A percentile compares a stretch with the other conserved stretches of the same genome.
Evolutionary conservation across 2,113 vertebrate species (phyloP).

Genomic region (Oreochromis tanganicae): DNA sequence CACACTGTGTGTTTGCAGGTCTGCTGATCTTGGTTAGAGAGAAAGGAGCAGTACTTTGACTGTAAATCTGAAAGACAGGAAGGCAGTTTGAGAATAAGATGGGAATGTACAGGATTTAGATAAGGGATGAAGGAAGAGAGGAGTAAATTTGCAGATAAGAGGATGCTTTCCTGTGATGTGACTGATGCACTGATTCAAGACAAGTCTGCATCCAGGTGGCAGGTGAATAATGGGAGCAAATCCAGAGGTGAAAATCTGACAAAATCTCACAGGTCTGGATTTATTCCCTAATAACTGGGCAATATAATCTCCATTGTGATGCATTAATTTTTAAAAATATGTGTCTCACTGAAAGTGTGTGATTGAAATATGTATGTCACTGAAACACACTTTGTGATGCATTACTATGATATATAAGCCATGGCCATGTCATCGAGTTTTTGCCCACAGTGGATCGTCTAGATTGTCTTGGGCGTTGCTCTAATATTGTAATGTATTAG

Average conservation of each 20-base stretch:
- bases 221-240: not conserved
- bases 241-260: not conserved
- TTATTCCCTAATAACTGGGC: not conserved
- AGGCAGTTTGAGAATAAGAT: not conserved
- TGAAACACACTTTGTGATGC: not conserved
- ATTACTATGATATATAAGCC: not conserved
- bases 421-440: not conserved
- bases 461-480: fast-evolving
- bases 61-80: not conserved
- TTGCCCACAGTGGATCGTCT: not conserved
- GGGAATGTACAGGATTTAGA: not conserved
- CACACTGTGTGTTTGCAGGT: not conserved
- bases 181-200: not conserved
- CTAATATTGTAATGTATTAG: not conserved
- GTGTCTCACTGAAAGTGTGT: not conserved
- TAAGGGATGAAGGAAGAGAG: not conserved
- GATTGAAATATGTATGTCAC: not conserved
- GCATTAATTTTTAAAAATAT: not conserved
- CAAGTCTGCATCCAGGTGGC: not conserved
- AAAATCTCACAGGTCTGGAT: not conserved
- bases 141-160: not conserved
- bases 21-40: not conserved
- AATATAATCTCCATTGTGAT: not conserved
- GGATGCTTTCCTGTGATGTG: not conserved
- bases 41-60: not conserved